Evolutionary conservation across 1,140 invertebrate species (phyloP), one percentile per base, ranked within the genome.

Genomic region (Bombus confusus): DNA sequence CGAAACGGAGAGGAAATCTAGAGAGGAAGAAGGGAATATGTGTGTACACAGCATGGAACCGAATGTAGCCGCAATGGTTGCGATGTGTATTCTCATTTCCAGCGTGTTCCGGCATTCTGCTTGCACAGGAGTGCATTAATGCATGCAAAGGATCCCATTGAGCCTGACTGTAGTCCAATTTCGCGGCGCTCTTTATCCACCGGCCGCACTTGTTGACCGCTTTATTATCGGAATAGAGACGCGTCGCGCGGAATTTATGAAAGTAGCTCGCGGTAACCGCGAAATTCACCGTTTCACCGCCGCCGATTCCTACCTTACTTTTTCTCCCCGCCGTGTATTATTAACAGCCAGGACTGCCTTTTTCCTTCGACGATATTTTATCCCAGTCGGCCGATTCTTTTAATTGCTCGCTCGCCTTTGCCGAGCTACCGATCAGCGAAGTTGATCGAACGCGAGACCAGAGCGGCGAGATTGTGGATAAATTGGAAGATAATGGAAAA

Each of bases 121-220:
- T 83, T 83, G 81, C 74, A 83, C 81, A 83, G 81, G 68, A 85
- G 83, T 80, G 83, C 83, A 85, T 85, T 85, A 85, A 85, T 85
- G 77, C 83, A 85, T 85, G 83, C 83, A 85, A 85, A 85, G 77
- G 83, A 85, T 85, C 80, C 77, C 83, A 80, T 85, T 80, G 76
- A 85, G 68, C 83, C 83, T 43, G 39, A 68, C 39, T 80, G 41
- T 57, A 85, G 77, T 80, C 77, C 80, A 85, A 85, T 85, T 85
- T 80, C 68, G 68, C 68, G 34, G 83, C 43, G 83, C 71, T 68
- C 83, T 85, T 85, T 80, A 85, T 85, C 83, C 68, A 41, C 12
- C 39, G 25, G 28, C 10, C 37, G 39, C 77, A 62, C 77, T 85
- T 72, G 68, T 69, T 72, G 68, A 68, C 28, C 77, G 83, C 66